Conservation (phyloP, 1,140 invertebrate species). For the Teleogryllus occipitalis region DNA sequence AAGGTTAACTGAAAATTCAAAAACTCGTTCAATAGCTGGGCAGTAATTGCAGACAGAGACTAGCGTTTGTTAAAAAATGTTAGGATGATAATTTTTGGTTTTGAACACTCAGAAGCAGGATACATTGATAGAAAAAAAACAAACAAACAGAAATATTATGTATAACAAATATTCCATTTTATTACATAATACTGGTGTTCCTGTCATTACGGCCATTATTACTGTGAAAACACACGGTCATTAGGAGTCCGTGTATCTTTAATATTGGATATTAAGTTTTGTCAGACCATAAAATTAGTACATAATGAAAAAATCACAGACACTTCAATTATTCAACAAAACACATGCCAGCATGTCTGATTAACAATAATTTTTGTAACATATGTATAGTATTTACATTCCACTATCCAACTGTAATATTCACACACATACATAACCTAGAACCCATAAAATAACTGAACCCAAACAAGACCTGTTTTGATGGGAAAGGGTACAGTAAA, state of each 20-base stretch:
- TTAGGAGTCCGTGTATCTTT: not conserved
- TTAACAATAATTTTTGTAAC: not conserved
- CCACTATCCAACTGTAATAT: not conserved
- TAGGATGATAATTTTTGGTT: too few species aligned
- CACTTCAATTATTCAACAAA: not conserved
- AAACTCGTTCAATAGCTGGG: too few species aligned
- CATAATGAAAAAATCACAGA: not conserved
- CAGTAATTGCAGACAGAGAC: too few species aligned
- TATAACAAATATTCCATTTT: not conserved
- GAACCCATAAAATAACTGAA: not conserved
- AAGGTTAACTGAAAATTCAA: too few species aligned
- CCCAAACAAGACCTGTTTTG: not conserved
- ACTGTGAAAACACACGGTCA: not conserved
- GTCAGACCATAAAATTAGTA: not conserved
- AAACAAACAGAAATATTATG: not conserved
- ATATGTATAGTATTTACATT: not conserved
- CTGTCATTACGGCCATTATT: not conserved
- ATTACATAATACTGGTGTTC: conserved; percentile 5
- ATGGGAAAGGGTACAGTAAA: not conserved
- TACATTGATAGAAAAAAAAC: too few species aligned
- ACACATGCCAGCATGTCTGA: not conserved
- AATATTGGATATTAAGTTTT: not conserved
- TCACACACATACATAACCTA: not conserved
- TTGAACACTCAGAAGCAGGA: too few species aligned
- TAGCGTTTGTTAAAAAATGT: too few species aligned